Percentiles rank a stretch among this genome's conserved stretches.
phyloP scores from a whole-genome alignment of 2,888 invertebrate species.

The Buathra laborator region DNA sequence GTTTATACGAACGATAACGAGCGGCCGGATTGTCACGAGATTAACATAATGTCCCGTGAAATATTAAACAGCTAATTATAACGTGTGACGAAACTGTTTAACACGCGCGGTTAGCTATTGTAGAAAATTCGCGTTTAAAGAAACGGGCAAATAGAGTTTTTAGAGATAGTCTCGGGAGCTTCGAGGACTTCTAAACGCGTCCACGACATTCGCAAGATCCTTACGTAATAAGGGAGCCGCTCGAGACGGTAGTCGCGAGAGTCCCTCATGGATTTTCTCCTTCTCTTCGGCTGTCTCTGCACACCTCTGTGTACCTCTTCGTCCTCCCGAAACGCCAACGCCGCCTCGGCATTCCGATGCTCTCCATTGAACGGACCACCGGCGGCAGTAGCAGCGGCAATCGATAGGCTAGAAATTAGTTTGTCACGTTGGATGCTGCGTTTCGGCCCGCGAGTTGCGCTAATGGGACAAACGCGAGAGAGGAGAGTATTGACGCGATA shows the following conservation, averaged over 20 bases:
- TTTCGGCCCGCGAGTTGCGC: conserved; percentile 16
- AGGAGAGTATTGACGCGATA: conserved; percentile 59
- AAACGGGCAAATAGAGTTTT: not conserved
- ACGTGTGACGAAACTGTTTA: too few relatives aligned
- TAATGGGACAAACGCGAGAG: conserved; percentile 26
- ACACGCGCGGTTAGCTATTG: not conserved
- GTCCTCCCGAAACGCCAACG: conserved; percentile 45
- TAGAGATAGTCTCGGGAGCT: too few relatives aligned
- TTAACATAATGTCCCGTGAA: not conserved
- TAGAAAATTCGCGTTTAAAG: not conserved
- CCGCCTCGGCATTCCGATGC: conserved; percentile 42
- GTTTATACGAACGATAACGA: conserved; percentile 1
- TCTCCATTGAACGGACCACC: conserved; percentile 37
- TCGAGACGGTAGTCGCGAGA: conserved; percentile 21
- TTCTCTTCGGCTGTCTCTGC: conserved; percentile 38
- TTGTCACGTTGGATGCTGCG: conserved; percentile 47
- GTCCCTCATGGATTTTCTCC: conserved; percentile 46
- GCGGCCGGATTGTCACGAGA: not conserved
- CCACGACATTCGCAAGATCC: conserved; percentile 34
- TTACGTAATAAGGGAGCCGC: conserved; percentile 56
- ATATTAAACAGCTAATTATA: not conserved
- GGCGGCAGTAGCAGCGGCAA: conserved; percentile 6
- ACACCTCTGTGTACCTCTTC: conserved; percentile 14
- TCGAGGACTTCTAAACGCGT: conserved; percentile 2
- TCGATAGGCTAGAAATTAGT: conserved; percentile 59